Base-by-base conservation (phyloP, 1,140 invertebrate species). In the Plutomurus gul region DNA sequence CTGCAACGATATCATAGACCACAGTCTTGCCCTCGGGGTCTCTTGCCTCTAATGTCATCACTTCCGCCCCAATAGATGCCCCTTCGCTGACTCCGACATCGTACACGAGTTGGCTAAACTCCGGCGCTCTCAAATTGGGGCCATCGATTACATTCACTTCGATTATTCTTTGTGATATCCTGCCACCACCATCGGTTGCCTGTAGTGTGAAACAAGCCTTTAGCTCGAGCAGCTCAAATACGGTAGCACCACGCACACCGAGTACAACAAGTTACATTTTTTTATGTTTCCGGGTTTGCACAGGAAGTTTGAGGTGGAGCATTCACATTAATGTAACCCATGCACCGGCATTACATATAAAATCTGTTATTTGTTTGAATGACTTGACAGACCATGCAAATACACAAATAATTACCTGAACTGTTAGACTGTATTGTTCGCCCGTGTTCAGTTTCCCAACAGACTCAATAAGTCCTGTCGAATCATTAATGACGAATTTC, bases 11-110 rank as follows among this genome's bases (percentile, higher is more conserved):
- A 1, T 92, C 92, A 86, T 96, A 97, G 0, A 91, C 91, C 0
- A 96, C 92, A 0, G 91, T 91, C 87, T 96, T 94, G 11, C 94
- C 94, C 88, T 96, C 95, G 22, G 94, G 94, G 88, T 96, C 95
- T 81, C 91, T 87, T 1, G 95, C 94, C 73, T 87, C 87, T 47
- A 92, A 88, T 6, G 91, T 92, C 0, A 92, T 91, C 1, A 95
- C 93, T 1, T 93, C 93, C 2, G 94, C 93, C 84, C 94, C 94
- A 79, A 95, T 92, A 6, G 93, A 91, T 1, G 93, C 93, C 16
- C 94, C 94, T 85, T 96, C 94, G 82, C 93, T 95, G 5, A 96
- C 93, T 84, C 93, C 92, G 1, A 94, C 93, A 85, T 94, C 93
- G 85, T 96, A 96, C 6, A 92, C 89, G 20, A 90, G 87, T 78